phyloP scores from a whole-genome alignment of 2,113 vertebrate species.

The Nymphicus hollandicus region DNA sequence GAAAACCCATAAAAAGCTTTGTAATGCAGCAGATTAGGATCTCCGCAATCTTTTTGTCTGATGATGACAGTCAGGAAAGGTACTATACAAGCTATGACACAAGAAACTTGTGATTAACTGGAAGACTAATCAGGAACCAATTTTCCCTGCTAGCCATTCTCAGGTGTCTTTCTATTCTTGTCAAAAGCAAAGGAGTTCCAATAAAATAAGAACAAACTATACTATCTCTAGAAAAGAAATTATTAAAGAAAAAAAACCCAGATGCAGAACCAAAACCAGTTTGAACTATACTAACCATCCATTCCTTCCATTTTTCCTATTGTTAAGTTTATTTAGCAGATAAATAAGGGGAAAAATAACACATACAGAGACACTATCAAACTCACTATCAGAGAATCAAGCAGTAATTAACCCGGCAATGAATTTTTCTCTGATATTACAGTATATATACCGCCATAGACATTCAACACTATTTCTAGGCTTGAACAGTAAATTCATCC shows the following conservation, averaged over 20 bases:
- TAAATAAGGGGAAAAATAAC: neutral
- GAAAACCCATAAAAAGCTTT: neutral
- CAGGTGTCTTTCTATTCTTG: neutral
- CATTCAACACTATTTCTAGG: neutral
- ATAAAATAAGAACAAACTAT: neutral
- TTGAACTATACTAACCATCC: neutral
- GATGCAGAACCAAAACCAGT: neutral
- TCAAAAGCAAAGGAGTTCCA: neutral
- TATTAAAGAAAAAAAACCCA: accelerated
- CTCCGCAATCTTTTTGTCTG: neutral
- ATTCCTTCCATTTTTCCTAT: neutral
- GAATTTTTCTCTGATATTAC: neutral
- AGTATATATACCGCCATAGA: neutral
- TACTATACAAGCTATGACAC: neutral
- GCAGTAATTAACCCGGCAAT: neutral
- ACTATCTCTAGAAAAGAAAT: neutral
- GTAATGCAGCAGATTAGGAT: neutral
- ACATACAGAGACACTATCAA: neutral
- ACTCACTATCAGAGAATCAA: neutral
- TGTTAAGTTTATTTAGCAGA: neutral
- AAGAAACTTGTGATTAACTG: neutral
- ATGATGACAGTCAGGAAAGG: neutral
- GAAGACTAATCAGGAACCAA: neutral
- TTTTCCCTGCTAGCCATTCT: neutral
- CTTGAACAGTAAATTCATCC: neutral